Evolutionary conservation across 2,888 invertebrate genomes (phyloP).

Genomic region (Oscheius myriophilus): DNA sequence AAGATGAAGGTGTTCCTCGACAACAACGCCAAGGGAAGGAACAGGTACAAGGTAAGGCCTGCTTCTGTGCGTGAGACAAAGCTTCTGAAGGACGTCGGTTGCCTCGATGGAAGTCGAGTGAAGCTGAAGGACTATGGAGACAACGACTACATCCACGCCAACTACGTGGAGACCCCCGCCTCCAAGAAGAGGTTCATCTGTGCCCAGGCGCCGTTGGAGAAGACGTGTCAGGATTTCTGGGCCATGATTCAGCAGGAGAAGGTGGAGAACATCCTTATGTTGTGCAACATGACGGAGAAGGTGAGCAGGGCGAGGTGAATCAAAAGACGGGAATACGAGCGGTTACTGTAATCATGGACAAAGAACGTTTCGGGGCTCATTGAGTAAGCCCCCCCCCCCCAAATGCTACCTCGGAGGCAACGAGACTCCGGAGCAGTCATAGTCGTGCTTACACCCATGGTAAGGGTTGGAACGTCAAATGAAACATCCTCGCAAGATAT

Average conservation of each 20-base stretch:
- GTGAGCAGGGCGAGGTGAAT: too few species aligned
- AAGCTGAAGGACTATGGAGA: constrained; percentile 35
- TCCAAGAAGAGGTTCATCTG: constrained; percentile 49
- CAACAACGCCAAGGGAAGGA: constrained; percentile 34
- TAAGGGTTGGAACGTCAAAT: too few species aligned
- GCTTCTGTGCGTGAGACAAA: too few species aligned
- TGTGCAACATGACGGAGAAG: constrained; percentile 48
- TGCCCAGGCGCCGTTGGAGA: constrained; percentile 51
- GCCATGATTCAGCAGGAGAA: constrained; percentile 47
- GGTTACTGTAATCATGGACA: too few species aligned
- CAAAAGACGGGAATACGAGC: too few species aligned
- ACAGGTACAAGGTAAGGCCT: constrained; percentile 42
- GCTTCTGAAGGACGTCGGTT: constrained; percentile 46
- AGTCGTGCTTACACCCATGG: too few species aligned
- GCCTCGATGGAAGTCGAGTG: constrained; percentile 46
- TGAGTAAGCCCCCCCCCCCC: too few species aligned
- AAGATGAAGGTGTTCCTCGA: constrained; percentile 46
- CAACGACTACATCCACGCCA: constrained; percentile 52
- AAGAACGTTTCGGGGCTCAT: too few species aligned
- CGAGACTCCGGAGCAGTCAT: too few species aligned
- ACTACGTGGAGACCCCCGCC: constrained; percentile 44
- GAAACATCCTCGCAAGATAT: too few species aligned
- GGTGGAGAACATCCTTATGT: constrained; percentile 47
- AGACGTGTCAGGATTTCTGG: constrained; percentile 52
- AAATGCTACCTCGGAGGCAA: too few species aligned